Evolutionary conservation across 2,888 invertebrate genomes (phyloP).

Genomic region (Drosophila algonquin): DNA sequence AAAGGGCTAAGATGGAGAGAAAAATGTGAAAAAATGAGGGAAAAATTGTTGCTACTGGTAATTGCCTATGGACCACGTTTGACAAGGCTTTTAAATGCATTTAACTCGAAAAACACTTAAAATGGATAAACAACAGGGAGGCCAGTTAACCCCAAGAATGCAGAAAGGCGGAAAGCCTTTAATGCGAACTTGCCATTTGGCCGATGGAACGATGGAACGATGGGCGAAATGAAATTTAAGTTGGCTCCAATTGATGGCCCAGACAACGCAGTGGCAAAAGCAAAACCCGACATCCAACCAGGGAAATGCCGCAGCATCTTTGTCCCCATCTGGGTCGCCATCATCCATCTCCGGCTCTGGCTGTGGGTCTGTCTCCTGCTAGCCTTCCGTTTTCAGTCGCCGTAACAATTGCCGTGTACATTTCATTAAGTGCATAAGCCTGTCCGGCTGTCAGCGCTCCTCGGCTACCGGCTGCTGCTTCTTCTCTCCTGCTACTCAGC

Average conservation of each 20-base stretch:
- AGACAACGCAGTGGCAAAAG: background rate
- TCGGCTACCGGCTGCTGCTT: conserved; percentile 45
- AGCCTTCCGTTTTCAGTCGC: conserved; percentile 22
- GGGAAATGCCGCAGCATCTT: conserved; percentile 26
- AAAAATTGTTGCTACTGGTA: too few species aligned
- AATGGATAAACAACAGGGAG: conserved; percentile 41
- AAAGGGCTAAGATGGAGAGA: background rate
- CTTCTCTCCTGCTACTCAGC: background rate
- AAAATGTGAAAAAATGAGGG: too few species aligned
- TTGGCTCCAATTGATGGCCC: conserved; percentile 69
- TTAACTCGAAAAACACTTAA: conserved; percentile 49
- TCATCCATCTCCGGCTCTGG: conserved; percentile 17
- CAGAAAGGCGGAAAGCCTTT: conserved; percentile 53
- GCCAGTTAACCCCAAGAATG: conserved; percentile 26
- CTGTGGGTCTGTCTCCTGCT: conserved; percentile 12
- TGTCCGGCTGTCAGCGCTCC: conserved; percentile 68
- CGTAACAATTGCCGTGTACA: conserved; percentile 77
- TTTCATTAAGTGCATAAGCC: conserved; percentile 80
- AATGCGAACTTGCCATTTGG: conserved; percentile 53
- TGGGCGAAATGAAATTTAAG: conserved; percentile 67
- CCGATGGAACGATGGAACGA: conserved; percentile 28
- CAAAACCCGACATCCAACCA: background rate
- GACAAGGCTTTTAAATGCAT: conserved; percentile 36
- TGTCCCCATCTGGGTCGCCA: conserved; percentile 26
- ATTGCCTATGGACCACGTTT: conserved; percentile 13